Evolutionary conservation across 1,140 invertebrate species (phyloP), one percentile per base, ranked within the genome.

Genomic region (Atta cephalotes): DNA sequence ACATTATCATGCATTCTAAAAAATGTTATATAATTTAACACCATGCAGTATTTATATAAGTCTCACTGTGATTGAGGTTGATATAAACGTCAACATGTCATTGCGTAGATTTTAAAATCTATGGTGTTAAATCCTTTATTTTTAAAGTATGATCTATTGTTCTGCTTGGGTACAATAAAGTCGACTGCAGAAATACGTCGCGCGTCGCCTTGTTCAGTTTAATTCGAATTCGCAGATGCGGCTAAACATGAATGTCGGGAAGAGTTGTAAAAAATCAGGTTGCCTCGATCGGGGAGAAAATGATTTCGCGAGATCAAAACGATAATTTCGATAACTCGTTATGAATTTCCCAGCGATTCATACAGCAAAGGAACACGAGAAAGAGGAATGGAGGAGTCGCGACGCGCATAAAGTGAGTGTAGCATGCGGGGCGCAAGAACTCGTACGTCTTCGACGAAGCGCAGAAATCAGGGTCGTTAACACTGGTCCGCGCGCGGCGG

Each of bases 401-500:
- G 84, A 21, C 31, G 85, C 66, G 88, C 63, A 82, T 71, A 86
- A 86, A 51, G 87, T 35, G 10, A 89, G 58, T 62, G 87, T 74
- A 65, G 81, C 58, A 84, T 39, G 31, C 49, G 53, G 66, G 45
- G 66, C 79, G 79, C 58, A 89, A 78, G 72, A 63, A 82, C 84
- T 89, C 77, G 88, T 90, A 82, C 72, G 85, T 90, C 85, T 90
- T 89, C 60, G 81, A 77, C 89, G 77, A 88, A 84, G 80, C 74
- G 89, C 53, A 86, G 89, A 88, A 90, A 91, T 91, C 90, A 90
- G 88, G 91, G 86, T 93, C 92, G 89, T 93, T 92, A 91, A 91
- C 90, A 91, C 90, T 72, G 89, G 86, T 89, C 78, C 87, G 60
- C 80, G 78, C 78, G 60, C 85, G 89, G 76, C 80, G 86, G 86